Evolutionary conservation across 2,113 vertebrate species (phyloP).

Genomic region (Chamaea fasciata): DNA sequence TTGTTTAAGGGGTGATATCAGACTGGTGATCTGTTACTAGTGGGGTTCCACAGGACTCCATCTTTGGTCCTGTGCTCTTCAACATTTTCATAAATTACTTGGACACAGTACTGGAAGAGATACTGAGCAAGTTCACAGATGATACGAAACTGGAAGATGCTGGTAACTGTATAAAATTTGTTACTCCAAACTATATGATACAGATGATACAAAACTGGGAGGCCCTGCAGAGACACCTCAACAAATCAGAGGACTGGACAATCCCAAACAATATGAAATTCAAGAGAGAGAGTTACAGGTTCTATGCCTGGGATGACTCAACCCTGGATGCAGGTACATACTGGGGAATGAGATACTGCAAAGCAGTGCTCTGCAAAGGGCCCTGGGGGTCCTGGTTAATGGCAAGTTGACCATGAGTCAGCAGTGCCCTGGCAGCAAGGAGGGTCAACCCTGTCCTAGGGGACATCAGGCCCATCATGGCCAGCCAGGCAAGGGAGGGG

Average conservation of each 20-base stretch:
- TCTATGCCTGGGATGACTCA: not conserved
- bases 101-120: not conserved
- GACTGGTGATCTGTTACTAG: not conserved
- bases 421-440: not conserved
- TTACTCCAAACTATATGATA: not conserved
- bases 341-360: not conserved
- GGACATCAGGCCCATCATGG: rapidly evolving
- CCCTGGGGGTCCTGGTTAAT: rapidly evolving
- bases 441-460: rapidly evolving
- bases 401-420: not conserved
- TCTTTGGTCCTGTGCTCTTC: not conserved
- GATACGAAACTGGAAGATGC: not conserved
- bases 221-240: not conserved
- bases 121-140: not conserved
- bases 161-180: not conserved
- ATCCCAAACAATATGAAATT: not conserved
- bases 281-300: not conserved
- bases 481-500: rapidly evolving
- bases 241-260: not conserved
- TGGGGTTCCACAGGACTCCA: not conserved
- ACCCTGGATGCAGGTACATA: not conserved
- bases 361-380: not conserved
- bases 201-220: not conserved
- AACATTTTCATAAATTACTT: not conserved
- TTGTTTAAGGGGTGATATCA: not conserved